These are phyloP conservation scores for Pristionchus entomophagus DNA, from an alignment of 2,888 invertebrate species.

Conservation along the genomic window DNA sequence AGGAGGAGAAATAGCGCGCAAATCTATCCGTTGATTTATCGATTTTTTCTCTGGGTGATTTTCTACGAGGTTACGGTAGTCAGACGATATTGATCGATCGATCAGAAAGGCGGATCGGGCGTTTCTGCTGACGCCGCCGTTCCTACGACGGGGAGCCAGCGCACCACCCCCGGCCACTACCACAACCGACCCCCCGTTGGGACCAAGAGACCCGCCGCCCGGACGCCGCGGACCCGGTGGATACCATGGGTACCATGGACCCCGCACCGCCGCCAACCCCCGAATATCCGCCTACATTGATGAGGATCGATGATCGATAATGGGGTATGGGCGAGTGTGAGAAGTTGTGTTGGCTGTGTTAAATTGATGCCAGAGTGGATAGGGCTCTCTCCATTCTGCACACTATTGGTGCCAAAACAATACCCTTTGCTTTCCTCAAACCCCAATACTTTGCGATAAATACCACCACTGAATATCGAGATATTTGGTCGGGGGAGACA, in stretches of 20 bases:
- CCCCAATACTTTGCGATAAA: too few species aligned
- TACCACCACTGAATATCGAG: too few species aligned
- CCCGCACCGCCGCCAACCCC: not conserved
- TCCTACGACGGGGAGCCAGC: conserved; percentile 8
- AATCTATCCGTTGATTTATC: not conserved
- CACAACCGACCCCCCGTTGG: not conserved
- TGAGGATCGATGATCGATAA: not conserved
- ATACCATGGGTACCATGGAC: too few species aligned
- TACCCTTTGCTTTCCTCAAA: too few species aligned
- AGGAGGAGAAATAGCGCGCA: not conserved
- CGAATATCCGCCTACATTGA: conserved; percentile 29
- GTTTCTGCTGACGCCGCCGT: conserved; percentile 14
- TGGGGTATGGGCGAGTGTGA: not conserved
- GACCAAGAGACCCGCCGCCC: not conserved
- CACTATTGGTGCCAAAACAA: too few species aligned
- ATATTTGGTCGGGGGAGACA: too few species aligned
- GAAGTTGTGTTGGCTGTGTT: too few species aligned
- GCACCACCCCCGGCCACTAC: not conserved
- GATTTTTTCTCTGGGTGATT: not conserved
- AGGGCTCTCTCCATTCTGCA: too few species aligned
- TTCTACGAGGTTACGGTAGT: not conserved
- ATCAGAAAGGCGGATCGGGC: not conserved
- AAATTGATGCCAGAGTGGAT: too few species aligned
- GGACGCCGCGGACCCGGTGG: not conserved
- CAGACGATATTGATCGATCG: not conserved